Evolutionary conservation across 1,140 invertebrate species (phyloP), one percentile per base, ranked within the genome.

Genomic region (roundworm (Caenorhabditis elegans)): DNA sequence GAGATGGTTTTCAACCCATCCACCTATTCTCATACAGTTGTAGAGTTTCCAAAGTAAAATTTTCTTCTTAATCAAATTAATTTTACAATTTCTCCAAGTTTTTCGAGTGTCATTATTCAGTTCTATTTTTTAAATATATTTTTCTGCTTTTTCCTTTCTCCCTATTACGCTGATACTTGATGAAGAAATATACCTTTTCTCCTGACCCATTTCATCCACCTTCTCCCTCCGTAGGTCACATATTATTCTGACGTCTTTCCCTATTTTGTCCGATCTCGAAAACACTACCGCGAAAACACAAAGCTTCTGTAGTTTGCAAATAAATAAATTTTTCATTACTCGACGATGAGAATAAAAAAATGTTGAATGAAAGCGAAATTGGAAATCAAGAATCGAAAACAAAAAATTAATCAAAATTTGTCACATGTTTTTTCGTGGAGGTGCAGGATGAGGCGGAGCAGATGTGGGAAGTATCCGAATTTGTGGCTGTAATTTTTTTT

Each of bases 1-100:
- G 86, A 87, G 48, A 84, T 87, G 87, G 76, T 87, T 13, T 87
- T 88, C 79, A 82, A 86, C 39, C 80, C 83, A 24, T 79, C 83
- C 3, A 87, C 87, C 17, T 86, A 86, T 48, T 79, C 86, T 22
- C 78, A 86, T 46, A 85, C 86, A 19, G 34, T 86, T 22, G 60
- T 86, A n/a, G 86, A 86, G 22, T 76, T 78, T 36, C 46, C 80
- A 17, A 60, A 48, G 22, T 70, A 34, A 31, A 34, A 70, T 2
- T 43, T 3, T 22, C 13, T 43, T 10, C 34, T 17, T 31, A 17
- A 15, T 15, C n/a, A 2, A n/a, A 24, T 31, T 34, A 60, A 34
- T 24, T 31, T 17, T 1, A 3, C 13, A 3, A 0, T 60, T 34
- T 60, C 3, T 60, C 26, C 34, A n/a, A n/a, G n/a, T n/a, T n/a